A percentile compares a stretch with the other conserved stretches of the same genome.
Evolutionary conservation across 2,113 vertebrate genomes (phyloP).

Genomic region (Noctilio leporinus): DNA sequence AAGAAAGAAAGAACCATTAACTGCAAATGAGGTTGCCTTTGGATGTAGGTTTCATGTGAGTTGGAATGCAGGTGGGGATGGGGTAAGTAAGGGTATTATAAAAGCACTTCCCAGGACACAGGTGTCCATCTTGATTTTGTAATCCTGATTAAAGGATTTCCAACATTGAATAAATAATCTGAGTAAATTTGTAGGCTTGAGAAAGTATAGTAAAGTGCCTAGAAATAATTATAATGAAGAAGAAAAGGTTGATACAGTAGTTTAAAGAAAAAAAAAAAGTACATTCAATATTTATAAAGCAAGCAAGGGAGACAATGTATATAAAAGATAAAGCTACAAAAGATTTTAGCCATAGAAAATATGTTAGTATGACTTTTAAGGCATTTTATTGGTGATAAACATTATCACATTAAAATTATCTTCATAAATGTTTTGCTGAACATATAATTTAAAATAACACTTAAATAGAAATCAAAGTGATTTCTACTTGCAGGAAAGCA

Average conservation of each 20-base stretch:
- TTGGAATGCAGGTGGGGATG: not conserved
- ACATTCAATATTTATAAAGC: not conserved
- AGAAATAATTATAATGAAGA: not conserved
- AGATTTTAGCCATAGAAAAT: not conserved
- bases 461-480: conserved; percentile 36
- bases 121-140: not conserved
- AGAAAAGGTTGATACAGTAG: not conserved
- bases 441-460: conserved; percentile 3
- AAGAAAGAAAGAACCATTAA: not conserved
- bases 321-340: not conserved
- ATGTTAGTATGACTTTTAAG: not conserved
- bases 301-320: not conserved
- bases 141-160: not conserved
- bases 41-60: not conserved
- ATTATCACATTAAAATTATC: not conserved
- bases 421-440: not conserved
- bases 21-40: not conserved
- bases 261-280: not conserved
- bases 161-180: not conserved
- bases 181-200: not conserved
- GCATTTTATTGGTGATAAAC: not conserved
- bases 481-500: not conserved
- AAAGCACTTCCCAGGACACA: not conserved
- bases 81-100: not conserved
- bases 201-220: not conserved